These are phyloP conservation scores for Globodera rostochiensis DNA, from an alignment of 1,140 invertebrate genomes.

Conservation along the genomic window DNA sequence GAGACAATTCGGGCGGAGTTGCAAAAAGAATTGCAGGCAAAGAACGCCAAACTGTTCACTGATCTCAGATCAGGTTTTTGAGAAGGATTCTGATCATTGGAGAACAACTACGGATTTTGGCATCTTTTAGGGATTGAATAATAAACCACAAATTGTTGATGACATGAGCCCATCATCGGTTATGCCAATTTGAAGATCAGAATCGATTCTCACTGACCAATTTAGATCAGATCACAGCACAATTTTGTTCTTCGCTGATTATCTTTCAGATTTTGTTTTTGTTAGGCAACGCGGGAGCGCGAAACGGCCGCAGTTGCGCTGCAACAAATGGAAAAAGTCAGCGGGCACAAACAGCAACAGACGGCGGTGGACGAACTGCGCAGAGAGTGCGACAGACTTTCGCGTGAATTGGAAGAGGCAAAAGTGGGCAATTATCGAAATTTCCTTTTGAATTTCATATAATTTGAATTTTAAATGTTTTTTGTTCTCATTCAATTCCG, in stretches of 20 bases:
- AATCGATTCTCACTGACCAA: too few species aligned
- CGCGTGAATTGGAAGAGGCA: conserved; percentile 15
- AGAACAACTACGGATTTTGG: too few species aligned
- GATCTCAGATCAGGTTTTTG: background rate
- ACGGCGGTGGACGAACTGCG: conserved; percentile 4
- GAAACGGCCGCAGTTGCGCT: background rate
- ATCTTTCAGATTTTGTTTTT: background rate
- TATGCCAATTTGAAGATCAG: too few species aligned
- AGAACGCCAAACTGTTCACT: background rate
- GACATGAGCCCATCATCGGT: too few species aligned
- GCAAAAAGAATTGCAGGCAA: conserved; percentile 14
- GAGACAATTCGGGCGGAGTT: conserved; percentile 18
- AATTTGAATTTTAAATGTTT: too few species aligned
- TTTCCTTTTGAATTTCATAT: background rate
- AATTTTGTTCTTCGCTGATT: too few species aligned
- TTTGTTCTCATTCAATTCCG: too few species aligned
- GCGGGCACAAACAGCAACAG: background rate
- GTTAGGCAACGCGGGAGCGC: background rate
- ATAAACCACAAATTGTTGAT: too few species aligned
- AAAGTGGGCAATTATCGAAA: background rate
- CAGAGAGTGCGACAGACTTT: conserved; percentile 15
- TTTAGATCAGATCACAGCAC: too few species aligned
- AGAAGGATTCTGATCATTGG: too few species aligned
- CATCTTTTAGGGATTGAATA: too few species aligned
- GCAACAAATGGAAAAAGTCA: background rate